Base-by-base conservation (phyloP, 2,797 vertebrate species). In the Danio choprae region DNA sequence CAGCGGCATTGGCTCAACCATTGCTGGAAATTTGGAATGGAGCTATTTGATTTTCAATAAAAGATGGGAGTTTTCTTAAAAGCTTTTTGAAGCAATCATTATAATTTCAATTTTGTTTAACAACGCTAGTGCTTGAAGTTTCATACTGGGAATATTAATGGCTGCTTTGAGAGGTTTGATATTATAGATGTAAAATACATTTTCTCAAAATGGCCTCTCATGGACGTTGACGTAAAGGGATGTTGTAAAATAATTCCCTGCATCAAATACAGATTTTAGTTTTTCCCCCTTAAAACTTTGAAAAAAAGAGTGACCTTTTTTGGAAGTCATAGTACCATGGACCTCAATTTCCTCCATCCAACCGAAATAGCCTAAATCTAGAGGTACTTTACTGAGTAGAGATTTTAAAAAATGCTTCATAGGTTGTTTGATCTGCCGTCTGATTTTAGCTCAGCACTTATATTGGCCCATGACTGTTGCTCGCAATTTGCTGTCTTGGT, bases 391-490 rank as follows among this genome's bases (percentile, higher is more conserved):
- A 38, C 9, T 11, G 11, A 20, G 44, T 22, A n/a, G 43, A 60
- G 55, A 62, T 62, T 71, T 50, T 5, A 9, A 50, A 51, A 58
- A 53, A 58, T 46, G 63, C 18, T 56, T 77, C 43, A 22, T 51
- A 63, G 77, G 36, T 53, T 71, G 67, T 71, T 79, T 79, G 56
- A 79, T 79, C 44, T 22, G 36, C 11, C 79, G 4, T 71, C 46
- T 62, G 56, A 63, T 71, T 79, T 51, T 63, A 20, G 46, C 77
- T 79, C 38, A 44, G 77, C 13, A 13, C 58, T 71, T 70, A 43
- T 44, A 44, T 63, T 79, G 77, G 69, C 69, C 80, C 50, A 38
- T 44, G 38, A 71, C 9, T 55, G 58, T 71, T 63, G 59, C 59
- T 72, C 3, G n/a, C 64, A 77, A 73, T 79, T 79, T 79, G 68